phyloP scores from a whole-genome alignment of 2,113 vertebrate genomes.

The Menura novaehollandiae region DNA sequence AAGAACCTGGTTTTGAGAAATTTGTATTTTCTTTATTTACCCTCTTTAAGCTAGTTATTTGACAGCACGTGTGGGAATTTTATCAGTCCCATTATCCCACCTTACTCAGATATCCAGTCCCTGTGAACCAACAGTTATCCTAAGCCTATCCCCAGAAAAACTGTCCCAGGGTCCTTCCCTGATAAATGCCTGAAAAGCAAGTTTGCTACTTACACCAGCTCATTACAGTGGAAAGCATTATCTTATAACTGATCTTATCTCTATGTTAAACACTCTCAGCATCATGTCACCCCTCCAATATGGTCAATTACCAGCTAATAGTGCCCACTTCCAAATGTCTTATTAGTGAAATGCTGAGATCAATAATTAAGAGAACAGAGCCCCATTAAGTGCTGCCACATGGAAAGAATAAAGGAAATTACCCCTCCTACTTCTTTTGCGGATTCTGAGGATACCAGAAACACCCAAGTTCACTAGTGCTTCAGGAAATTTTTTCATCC shows the following conservation, averaged over 20 bases:
- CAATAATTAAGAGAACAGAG: conserved; percentile 72
- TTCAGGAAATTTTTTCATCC: neutral
- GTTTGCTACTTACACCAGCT: conserved; percentile 16
- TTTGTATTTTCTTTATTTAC: neutral
- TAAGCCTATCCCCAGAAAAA: neutral
- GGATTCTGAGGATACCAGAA: neutral
- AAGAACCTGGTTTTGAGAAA: neutral
- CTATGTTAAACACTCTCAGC: conserved; percentile 68
- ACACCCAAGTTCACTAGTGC: neutral
- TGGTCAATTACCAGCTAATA: conserved; percentile 71
- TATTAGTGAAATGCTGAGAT: conserved; percentile 63
- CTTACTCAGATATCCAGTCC: neutral
- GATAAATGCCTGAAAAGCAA: conserved; percentile 13
- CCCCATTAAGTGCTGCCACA: neutral
- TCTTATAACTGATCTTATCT: conserved; percentile 68
- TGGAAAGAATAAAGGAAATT: neutral
- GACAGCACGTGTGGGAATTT: neutral
- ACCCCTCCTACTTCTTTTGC: neutral
- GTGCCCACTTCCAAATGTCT: conserved; percentile 66
- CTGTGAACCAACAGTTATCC: neutral
- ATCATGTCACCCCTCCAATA: conserved; percentile 66
- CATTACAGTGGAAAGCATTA: conserved; percentile 54
- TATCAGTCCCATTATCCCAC: neutral
- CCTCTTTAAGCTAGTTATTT: neutral
- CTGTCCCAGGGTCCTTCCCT: neutral